Percentiles rank a stretch among this genome's conserved stretches.
Conservation (phyloP, 2,888 invertebrate species). For the Myopa tessellatipennis region DNA sequence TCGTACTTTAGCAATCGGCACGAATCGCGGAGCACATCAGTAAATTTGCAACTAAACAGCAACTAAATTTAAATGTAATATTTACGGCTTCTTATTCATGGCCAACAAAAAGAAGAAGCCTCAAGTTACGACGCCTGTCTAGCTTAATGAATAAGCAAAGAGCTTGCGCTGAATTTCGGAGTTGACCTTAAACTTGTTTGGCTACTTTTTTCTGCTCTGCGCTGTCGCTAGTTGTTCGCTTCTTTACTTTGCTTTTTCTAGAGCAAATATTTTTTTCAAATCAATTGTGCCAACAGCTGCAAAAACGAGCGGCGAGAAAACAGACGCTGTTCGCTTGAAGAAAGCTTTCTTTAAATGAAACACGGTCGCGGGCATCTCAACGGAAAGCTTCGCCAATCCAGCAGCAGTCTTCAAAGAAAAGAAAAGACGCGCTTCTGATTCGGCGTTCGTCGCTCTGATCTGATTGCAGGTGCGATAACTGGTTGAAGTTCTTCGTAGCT, state of each 20-base stretch:
- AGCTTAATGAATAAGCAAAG: not conserved
- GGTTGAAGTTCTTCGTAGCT: slow-evolving; percentile 59
- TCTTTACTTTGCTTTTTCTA: not conserved
- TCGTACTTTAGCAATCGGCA: too few species aligned
- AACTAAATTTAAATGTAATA: not conserved
- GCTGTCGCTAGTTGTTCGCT: not conserved
- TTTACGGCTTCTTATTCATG: not conserved
- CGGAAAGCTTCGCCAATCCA: not conserved
- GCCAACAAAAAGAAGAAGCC: not conserved
- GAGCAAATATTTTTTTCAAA: not conserved
- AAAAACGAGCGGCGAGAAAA: slow-evolving; percentile 1
- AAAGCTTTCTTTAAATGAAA: not conserved
- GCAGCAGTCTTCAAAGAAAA: not conserved
- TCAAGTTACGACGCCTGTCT: too few species aligned
- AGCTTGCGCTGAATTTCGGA: slow-evolving; percentile 39
- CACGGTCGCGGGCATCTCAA: not conserved
- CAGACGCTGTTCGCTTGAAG: not conserved
- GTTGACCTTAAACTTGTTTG: slow-evolving; percentile 56
- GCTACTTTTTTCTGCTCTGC: slow-evolving; percentile 47
- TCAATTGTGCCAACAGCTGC: slow-evolving; percentile 31
- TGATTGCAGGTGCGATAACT: slow-evolving; percentile 59
- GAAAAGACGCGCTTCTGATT: not conserved
- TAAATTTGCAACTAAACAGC: too few species aligned
- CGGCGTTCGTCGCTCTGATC: slow-evolving; percentile 16
- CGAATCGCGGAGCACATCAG: too few species aligned